Base-by-base conservation (phyloP, 2,888 invertebrate genomes). In the Thera obeliscata region DNA sequence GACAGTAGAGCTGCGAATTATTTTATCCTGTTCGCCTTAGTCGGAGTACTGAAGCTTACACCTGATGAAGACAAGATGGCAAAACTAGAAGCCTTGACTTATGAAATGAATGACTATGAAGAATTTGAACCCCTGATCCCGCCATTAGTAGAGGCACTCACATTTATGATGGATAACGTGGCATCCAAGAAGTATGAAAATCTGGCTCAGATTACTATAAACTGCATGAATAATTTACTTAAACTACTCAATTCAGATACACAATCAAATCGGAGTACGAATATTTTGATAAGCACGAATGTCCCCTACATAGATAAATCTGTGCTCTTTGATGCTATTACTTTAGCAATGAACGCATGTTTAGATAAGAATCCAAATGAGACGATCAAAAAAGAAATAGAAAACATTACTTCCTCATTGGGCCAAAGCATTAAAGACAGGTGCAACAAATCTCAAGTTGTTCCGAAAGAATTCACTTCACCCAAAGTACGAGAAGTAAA, bases 401-500 rank as follows among this genome's bases (percentile, higher is more conserved):
- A 22, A 48, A 52, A 38, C 38, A 5, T 63, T 52, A 59, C 62
- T 60, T n/a, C 59, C 50, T 59, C 33, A 65, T 4, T 36, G 56
- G 59, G 65, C 2, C 33, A 64, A 11, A 54, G 1, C 12, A 7
- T 43, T 5, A 7, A 11, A 46, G 36, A 63, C 64, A 67, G 54
- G 49, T 46, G 50, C 22, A n/a, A 36, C 8, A 54, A 63, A 56
- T 43, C 56, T 2, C 74, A 75, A 46, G 48, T 56, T 38, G 49
- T 11, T 36, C 36, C 43, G n/a, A 74, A 74, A 63, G 72, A 74
- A 63, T 87, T 89, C 71, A 76, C 79, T 43, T 81, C 83, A 11
- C 89, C 90, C 0, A 76, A 74, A 43, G 50, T 64, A n/a, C 86
- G 83, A 69, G 67, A 74, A 64, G 69, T 74, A 9, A 88, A 84